Percentiles rank a stretch among this genome's conserved stretches.
These are phyloP conservation scores for Peromyscus melanophrys DNA, from an alignment of 2,797 vertebrate genomes.

Conservation along the genomic window DNA sequence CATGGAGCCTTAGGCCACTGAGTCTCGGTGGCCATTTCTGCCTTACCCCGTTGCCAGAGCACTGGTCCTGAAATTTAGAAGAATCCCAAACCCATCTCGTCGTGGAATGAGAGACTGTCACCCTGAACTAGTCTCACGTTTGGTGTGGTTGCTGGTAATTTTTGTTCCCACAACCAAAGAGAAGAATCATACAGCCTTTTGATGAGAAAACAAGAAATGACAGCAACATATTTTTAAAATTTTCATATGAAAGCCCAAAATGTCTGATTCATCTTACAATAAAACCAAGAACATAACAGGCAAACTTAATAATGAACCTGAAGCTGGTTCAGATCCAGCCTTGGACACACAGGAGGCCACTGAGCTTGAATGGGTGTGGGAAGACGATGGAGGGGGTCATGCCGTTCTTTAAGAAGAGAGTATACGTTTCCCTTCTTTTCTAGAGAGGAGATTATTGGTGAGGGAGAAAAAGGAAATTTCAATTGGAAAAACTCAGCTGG, in stretches of 20 bases:
- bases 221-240: not conserved
- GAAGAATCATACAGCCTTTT: not conserved
- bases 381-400: not conserved
- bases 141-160: not conserved
- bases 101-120: not conserved
- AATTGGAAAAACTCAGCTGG: constrained; percentile 28
- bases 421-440: not conserved
- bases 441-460: not conserved
- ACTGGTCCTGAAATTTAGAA: not conserved
- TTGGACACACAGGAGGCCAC: not conserved
- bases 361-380: not conserved
- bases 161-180: not conserved
- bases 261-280: not conserved
- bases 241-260: constrained; percentile 31
- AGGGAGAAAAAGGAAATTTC: constrained; percentile 14
- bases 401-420: not conserved
- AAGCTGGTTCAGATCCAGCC: not conserved
- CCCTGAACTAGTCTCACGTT: not conserved
- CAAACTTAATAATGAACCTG: not conserved
- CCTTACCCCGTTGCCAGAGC: not conserved
- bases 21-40: not conserved
- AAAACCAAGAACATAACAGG: constrained; percentile 11
- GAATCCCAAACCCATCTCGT: not conserved
- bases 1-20: not conserved
- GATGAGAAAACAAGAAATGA: constrained; percentile 17